Percentiles rank a stretch among this genome's conserved stretches.
Conservation (phyloP, 2,113 vertebrate genomes). For the Caracal caracal region DNA sequence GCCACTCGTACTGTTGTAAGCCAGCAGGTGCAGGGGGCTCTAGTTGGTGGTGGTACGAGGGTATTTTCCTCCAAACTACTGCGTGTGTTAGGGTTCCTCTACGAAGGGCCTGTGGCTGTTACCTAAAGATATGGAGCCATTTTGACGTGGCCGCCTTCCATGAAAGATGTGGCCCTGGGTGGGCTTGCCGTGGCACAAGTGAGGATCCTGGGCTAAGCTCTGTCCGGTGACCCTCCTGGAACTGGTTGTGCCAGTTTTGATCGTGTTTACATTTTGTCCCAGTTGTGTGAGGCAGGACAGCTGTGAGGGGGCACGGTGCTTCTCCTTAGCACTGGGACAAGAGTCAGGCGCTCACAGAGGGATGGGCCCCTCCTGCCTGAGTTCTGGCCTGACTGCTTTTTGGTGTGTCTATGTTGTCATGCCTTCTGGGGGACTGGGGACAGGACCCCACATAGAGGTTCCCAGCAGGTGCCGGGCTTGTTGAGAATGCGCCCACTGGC, state of each 20-base stretch:
- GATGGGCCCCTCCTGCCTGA: too few species aligned
- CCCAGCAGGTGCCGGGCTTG: background rate
- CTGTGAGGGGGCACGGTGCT: background rate
- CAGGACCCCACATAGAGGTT: background rate
- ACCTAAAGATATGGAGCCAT: rapidly evolving
- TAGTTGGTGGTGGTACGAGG: background rate
- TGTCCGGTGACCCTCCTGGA: too few species aligned
- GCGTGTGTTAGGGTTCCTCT: background rate
- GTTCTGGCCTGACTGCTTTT: background rate
- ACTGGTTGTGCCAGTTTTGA: background rate
- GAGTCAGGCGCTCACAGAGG: background rate
- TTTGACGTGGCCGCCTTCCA: background rate
- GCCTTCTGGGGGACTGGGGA: background rate
- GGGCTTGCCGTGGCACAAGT: background rate
- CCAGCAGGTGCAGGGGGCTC: background rate
- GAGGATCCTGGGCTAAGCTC: rapidly evolving
- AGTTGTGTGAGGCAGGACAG: too few species aligned
- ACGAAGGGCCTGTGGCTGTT: background rate
- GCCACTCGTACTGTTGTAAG: background rate
- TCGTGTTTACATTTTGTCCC: too few species aligned
- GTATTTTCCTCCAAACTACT: background rate
- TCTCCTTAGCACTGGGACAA: background rate
- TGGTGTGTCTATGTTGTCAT: too few species aligned
- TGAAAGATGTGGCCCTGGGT: background rate
- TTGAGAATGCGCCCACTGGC: background rate